Conservation (phyloP, 2,888 invertebrate genomes). For the Lamellibrachia satsuma region DNA sequence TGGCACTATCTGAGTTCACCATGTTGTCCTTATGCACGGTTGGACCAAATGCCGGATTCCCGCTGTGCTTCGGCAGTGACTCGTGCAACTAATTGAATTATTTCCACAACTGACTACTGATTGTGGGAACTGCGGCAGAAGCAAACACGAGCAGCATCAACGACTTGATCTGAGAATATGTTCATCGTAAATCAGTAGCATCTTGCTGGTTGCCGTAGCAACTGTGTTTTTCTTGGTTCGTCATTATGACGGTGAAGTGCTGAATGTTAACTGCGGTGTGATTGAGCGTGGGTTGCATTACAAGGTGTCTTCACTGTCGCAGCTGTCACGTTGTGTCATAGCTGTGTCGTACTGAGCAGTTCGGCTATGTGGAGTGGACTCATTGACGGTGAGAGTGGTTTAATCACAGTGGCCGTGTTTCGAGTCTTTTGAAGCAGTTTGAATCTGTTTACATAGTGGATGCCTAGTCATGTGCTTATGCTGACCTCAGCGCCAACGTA, state of each 20-base stretch:
- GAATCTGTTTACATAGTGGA: neutral
- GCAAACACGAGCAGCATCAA: neutral
- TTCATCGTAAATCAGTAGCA: neutral
- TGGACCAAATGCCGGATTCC: neutral
- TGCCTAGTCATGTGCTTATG: neutral
- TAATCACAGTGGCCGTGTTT: neutral
- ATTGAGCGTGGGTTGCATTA: neutral
- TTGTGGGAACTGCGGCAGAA: neutral
- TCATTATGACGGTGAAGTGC: neutral
- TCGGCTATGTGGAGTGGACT: neutral
- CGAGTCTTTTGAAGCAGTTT: neutral
- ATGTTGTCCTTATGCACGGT: neutral
- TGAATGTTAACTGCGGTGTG: neutral
- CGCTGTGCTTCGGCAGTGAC: neutral
- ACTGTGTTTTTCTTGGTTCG: neutral
- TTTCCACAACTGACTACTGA: neutral
- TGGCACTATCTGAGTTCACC: neutral
- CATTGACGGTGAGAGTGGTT: neutral
- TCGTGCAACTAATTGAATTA: neutral
- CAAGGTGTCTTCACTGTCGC: neutral
- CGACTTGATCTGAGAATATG: neutral
- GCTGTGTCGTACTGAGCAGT: neutral
- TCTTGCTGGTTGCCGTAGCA: slow-evolving; percentile 1
- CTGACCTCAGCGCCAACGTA: neutral
- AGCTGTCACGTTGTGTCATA: neutral